Percentiles rank a stretch among this genome's conserved stretches.
Evolutionary conservation across 2,797 vertebrate species (phyloP).

Genomic region (Enteromius radiatus): DNA sequence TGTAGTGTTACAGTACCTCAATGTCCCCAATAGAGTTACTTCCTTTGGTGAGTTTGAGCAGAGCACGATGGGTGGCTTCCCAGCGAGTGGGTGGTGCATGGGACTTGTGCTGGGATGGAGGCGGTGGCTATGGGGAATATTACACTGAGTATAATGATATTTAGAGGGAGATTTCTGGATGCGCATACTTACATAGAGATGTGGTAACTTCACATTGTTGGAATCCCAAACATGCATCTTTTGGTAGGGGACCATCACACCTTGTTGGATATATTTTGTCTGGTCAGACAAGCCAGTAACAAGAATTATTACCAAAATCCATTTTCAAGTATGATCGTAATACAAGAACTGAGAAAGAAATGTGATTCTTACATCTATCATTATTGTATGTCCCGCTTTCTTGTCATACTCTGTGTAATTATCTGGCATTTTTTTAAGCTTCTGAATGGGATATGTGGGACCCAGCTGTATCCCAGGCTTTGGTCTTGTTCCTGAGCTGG

Average conservation of each 20-base stretch:
- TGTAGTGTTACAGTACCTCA: slow-evolving; percentile 53
- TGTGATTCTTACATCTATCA: slow-evolving; percentile 70
- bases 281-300: slow-evolving; percentile 51
- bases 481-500: background rate
- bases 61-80: slow-evolving; percentile 46
- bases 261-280: rapidly evolving
- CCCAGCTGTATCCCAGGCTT: background rate
- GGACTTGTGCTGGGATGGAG: background rate
- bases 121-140: background rate
- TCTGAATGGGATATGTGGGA: background rate
- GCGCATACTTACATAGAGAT: background rate
- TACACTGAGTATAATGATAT: background rate
- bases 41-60: slow-evolving; percentile 48
- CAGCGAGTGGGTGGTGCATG: slow-evolving; percentile 55
- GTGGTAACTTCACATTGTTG: slow-evolving; percentile 71
- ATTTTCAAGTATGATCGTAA: background rate
- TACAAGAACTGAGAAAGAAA: background rate
- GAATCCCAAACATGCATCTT: slow-evolving; percentile 57
- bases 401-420: rapidly evolving
- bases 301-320: background rate
- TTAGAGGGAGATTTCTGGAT: background rate
- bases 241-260: rapidly evolving
- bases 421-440: slow-evolving; percentile 49
- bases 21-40: slow-evolving; percentile 42
- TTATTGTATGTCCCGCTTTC: slow-evolving; percentile 56